phyloP scores from a whole-genome alignment of 2,113 vertebrate species.

The Pleuronectes platessa region DNA sequence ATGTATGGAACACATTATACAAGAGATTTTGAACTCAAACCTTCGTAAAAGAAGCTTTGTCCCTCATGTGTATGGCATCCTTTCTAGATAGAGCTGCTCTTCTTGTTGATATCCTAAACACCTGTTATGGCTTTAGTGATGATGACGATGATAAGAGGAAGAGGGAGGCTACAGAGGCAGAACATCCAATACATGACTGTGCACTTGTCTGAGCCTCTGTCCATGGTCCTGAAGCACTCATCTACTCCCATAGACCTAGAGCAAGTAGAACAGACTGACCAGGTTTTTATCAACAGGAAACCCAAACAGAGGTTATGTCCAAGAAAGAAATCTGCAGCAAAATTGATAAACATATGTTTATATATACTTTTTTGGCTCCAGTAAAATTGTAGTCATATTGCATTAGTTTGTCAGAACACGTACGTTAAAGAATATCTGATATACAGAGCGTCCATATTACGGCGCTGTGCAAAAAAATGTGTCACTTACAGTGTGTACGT shows the following conservation, averaged over 20 bases:
- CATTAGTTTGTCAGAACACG: background rate
- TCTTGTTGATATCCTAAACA: background rate
- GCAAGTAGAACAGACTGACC: conserved; percentile 47
- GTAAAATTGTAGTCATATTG: background rate
- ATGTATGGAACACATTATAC: background rate
- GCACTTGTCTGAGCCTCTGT: conserved; percentile 79
- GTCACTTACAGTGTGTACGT: background rate
- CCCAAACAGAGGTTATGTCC: no score
- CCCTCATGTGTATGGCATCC: background rate
- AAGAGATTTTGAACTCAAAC: background rate
- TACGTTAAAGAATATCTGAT: background rate
- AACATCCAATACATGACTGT: conserved; percentile 66
- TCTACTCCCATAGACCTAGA: conserved; percentile 67
- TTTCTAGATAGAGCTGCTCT: background rate
- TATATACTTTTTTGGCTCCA: background rate
- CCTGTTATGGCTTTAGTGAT: background rate
- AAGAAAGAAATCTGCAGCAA: background rate
- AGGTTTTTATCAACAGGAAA: background rate
- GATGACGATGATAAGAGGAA: conserved; percentile 45
- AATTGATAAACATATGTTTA: background rate
- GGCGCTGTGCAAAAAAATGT: background rate
- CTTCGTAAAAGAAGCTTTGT: background rate
- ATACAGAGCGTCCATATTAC: background rate
- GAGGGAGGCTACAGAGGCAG: conserved; percentile 53
- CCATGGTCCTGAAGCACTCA: conserved; percentile 84